Evolutionary conservation across 1,140 invertebrate genomes (phyloP).

Genomic region (Drosophila ohnishii): DNA sequence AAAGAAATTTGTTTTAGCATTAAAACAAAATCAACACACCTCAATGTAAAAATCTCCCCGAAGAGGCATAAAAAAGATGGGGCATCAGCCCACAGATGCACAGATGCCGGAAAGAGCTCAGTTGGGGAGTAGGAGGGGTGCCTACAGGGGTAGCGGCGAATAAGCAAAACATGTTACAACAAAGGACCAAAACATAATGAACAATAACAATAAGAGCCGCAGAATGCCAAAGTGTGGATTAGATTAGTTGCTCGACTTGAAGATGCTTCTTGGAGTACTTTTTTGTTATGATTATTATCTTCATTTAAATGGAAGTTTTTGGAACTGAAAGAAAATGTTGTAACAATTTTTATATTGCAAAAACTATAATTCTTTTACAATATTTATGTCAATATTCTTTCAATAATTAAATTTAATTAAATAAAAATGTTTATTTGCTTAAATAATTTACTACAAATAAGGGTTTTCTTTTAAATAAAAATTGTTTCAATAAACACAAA

Average conservation of each 20-base stretch:
- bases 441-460: too few relatives aligned
- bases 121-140: background rate
- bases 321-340: too few relatives aligned
- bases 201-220: conserved; percentile 41
- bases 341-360: too few relatives aligned
- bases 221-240: conserved; percentile 21
- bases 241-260: conserved; percentile 18
- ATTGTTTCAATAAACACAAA: too few relatives aligned
- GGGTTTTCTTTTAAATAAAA: background rate
- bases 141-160: conserved; percentile 8
- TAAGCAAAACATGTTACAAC: conserved; percentile 44
- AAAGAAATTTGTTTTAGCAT: conserved; percentile 43
- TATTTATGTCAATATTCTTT: too few relatives aligned
- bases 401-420: too few relatives aligned
- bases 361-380: background rate
- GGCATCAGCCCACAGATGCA: conserved; percentile 24
- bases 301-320: background rate
- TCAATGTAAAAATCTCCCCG: conserved; percentile 58
- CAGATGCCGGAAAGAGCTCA: conserved; percentile 27
- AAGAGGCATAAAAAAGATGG: conserved; percentile 53
- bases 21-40: conserved; percentile 66
- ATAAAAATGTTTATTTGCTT: too few relatives aligned
- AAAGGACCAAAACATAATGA: conserved; percentile 53
- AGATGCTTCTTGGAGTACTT: conserved; percentile 1
- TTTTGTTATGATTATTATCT: conserved; percentile 1